These are phyloP conservation scores for Alitta virens DNA, from an alignment of 2,888 invertebrate species.

Conservation along the genomic window DNA sequence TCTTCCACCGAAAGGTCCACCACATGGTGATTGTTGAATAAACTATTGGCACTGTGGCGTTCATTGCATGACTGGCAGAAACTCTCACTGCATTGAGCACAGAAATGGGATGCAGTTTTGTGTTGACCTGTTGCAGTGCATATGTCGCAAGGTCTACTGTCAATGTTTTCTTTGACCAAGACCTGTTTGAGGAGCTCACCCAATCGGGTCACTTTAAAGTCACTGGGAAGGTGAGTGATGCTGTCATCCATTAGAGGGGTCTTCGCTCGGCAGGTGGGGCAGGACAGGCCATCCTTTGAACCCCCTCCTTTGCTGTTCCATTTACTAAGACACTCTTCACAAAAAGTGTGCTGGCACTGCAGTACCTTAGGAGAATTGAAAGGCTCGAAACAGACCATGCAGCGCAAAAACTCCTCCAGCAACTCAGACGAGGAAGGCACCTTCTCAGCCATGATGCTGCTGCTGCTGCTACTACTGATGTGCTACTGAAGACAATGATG, in stretches of 20 bases:
- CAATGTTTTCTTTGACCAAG: conserved; percentile 8
- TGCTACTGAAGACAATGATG: too few relatives aligned
- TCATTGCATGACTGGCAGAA: conserved; percentile 14
- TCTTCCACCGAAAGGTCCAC: conserved; percentile 14
- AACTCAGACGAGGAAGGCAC: conserved; percentile 7
- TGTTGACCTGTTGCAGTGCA: conserved; percentile 9
- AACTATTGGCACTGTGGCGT: conserved; percentile 9
- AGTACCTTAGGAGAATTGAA: conserved; percentile 12
- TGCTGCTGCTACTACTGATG: too few relatives aligned
- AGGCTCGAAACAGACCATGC: conserved; percentile 16
- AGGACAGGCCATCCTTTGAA: conserved; percentile 6
- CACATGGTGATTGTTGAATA: conserved; percentile 14
- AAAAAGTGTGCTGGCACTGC: conserved; percentile 16
- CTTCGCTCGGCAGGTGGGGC: conserved; percentile 9
- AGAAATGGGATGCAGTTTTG: conserved; percentile 14
- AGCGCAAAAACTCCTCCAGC: conserved; percentile 12
- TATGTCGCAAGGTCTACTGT: conserved; percentile 11
- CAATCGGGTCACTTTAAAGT: conserved; percentile 17
- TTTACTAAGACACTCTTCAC: not conserved
- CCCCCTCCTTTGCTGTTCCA: conserved; percentile 17
- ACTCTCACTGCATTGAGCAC: conserved; percentile 15
- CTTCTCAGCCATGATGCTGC: not conserved
- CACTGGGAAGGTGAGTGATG: conserved; percentile 8
- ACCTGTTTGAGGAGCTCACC: conserved; percentile 16
- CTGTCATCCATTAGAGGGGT: conserved; percentile 4